A percentile compares a stretch with the other conserved stretches of the same genome.
Evolutionary conservation across 2,113 vertebrate genomes (phyloP).

Genomic region (Sylvilagus bachmani): DNA sequence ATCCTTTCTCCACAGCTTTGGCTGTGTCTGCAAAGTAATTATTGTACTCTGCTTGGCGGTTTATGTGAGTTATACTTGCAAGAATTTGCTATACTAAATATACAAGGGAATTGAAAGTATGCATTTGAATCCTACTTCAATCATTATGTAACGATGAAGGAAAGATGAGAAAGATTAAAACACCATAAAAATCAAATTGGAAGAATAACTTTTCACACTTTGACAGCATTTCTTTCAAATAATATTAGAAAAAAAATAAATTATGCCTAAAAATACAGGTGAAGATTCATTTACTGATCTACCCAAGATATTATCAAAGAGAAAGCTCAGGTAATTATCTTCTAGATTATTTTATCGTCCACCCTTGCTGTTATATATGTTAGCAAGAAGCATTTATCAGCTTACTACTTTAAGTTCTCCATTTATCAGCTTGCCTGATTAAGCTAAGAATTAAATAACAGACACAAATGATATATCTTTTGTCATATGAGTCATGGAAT

Average conservation of each 20-base stretch:
- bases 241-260: not conserved
- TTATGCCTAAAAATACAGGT: not conserved
- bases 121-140: not conserved
- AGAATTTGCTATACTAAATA: not conserved
- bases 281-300: not conserved
- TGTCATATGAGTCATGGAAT: not conserved
- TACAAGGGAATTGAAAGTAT: not conserved
- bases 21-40: not conserved
- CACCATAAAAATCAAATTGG: not conserved
- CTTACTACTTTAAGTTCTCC: not conserved
- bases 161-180: not conserved
- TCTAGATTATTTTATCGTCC: not conserved
- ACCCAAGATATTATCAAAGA: not conserved
- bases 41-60: not conserved
- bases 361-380: not conserved
- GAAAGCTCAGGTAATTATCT: not conserved
- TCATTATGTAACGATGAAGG: not conserved
- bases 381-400: not conserved
- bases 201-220: not conserved
- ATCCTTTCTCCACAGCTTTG: not conserved
- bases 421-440: not conserved
- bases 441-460: not conserved
- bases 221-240: not conserved
- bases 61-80: not conserved
- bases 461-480: not conserved